phyloP scores from a whole-genome alignment of 2,113 vertebrate species.

The Cyphomyrus discorhynchus region DNA sequence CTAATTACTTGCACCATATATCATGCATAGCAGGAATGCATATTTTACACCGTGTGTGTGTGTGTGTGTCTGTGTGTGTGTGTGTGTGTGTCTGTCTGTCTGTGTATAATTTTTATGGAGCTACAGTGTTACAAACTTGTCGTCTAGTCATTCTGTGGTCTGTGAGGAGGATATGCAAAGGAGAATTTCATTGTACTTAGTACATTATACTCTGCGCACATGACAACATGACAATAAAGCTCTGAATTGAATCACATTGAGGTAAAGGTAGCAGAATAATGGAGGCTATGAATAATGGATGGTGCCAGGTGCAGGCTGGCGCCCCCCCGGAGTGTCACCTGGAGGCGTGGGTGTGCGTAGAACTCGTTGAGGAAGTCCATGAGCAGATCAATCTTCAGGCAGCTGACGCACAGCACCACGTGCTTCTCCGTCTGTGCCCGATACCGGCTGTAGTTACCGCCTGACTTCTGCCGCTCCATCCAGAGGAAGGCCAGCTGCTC shows the following conservation, averaged over 20 bases:
- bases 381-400: slow-evolving; percentile 71
- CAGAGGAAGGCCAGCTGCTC: slow-evolving; percentile 74
- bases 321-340: slow-evolving; percentile 44
- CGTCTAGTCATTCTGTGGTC: background rate
- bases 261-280: background rate
- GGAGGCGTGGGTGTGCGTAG: slow-evolving; percentile 67
- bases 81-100: background rate
- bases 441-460: slow-evolving; percentile 74
- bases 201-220: background rate
- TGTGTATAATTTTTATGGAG: background rate
- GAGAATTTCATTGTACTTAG: background rate
- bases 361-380: slow-evolving; percentile 77
- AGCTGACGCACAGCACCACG: slow-evolving; percentile 71
- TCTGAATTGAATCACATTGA: background rate
- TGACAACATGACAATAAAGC: background rate
- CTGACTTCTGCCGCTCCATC: slow-evolving; percentile 75
- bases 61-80: too few species aligned
- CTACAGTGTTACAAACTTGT: background rate
- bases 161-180: background rate
- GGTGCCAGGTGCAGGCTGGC: background rate
- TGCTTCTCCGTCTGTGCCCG: slow-evolving; percentile 72
- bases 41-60: background rate
- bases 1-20: background rate
- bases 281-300: background rate
- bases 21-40: background rate